Conservation (phyloP, 2,797 vertebrate species). For the Acanthurus leucopareius region DNA sequence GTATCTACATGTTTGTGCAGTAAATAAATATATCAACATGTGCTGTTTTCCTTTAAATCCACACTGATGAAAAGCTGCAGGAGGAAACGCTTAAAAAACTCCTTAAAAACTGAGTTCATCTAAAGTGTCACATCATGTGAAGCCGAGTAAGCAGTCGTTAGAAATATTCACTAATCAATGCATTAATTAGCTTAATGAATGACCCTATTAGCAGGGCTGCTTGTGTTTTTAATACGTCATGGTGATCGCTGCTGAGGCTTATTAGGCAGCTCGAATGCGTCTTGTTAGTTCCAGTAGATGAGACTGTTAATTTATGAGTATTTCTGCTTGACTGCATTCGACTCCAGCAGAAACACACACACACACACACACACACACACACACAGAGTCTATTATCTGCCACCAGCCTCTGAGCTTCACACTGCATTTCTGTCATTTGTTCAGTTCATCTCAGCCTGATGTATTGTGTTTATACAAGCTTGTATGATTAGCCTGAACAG, state of each 20-base stretch:
- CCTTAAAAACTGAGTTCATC: not conserved
- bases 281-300: slow-evolving; percentile 51
- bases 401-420: slow-evolving; percentile 13
- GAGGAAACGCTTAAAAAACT: not conserved
- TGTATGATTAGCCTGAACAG: slow-evolving; percentile 26
- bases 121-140: slow-evolving; percentile 5
- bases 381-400: slow-evolving; percentile 21
- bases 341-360: slow-evolving; percentile 16
- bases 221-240: slow-evolving; percentile 50
- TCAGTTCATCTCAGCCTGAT: slow-evolving; percentile 21
- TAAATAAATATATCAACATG: no score
- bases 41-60: no score
- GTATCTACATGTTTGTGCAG: no score
- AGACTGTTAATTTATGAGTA: slow-evolving; percentile 43
- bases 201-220: slow-evolving; percentile 18
- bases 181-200: slow-evolving; percentile 45
- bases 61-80: no score
- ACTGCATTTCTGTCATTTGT: slow-evolving; percentile 25
- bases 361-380: not conserved
- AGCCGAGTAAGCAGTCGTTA: not conserved
- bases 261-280: slow-evolving; percentile 45
- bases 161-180: slow-evolving; percentile 28
- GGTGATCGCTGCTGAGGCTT: slow-evolving; percentile 21
- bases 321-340: slow-evolving; percentile 47
- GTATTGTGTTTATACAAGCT: slow-evolving; percentile 33